phyloP scores from a whole-genome alignment of 2,113 vertebrate genomes.

The Sitta europaea region DNA sequence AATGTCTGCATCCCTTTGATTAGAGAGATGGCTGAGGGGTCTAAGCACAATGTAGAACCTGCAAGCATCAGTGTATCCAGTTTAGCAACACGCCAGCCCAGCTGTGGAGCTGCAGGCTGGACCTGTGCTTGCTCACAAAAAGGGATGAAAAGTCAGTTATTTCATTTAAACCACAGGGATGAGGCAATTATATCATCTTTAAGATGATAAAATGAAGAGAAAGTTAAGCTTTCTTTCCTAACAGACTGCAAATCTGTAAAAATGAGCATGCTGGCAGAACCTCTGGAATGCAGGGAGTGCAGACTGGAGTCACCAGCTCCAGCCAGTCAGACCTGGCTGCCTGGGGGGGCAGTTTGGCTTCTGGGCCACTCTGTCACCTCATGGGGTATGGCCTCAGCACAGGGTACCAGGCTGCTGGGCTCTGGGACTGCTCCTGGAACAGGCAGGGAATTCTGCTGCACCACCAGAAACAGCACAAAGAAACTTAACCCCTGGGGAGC shows the following conservation, averaged over 20 bases:
- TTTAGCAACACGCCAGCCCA: neutral
- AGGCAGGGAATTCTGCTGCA: neutral
- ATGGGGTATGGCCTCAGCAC: neutral
- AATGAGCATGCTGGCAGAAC: neutral
- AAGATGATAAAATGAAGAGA: neutral
- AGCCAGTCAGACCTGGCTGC: neutral
- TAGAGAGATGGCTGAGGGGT: neutral
- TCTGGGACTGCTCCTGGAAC: no score
- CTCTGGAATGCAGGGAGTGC: neutral
- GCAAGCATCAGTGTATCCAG: neutral
- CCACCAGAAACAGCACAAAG: neutral
- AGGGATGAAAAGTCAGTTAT: neutral
- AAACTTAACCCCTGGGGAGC: neutral
- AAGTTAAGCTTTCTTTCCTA: neutral
- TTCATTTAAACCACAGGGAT: neutral
- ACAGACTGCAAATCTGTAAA: neutral
- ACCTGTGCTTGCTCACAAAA: neutral
- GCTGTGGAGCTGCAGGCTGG: neutral
- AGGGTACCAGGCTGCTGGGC: neutral
- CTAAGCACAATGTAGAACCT: neutral
- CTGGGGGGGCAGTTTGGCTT: accelerated
- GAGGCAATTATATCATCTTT: neutral
- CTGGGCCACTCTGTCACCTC: no score
- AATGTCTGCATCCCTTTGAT: neutral
- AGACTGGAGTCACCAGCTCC: neutral